Base-by-base conservation (phyloP, 1,140 invertebrate genomes). In the Aphelenchoides avenae region DNA sequence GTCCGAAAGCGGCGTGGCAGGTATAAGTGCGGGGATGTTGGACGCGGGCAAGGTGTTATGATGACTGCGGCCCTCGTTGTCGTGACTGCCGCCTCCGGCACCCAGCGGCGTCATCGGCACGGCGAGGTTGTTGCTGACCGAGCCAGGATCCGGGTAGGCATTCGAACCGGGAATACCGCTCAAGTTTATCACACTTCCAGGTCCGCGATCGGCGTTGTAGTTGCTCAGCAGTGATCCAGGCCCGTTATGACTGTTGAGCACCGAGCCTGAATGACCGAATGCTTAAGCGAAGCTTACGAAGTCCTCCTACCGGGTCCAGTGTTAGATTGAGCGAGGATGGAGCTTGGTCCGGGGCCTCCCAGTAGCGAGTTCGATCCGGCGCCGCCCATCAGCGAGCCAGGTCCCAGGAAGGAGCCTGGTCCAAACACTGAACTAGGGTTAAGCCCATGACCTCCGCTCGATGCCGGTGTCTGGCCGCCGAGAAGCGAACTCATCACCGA, bases 21-120 rank as follows among this genome's bases (percentile, higher is more conserved):
- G 65, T 18, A 66, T 69, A 27, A 53, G 39, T 5, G 54, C n/a
- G 2, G 63, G 66, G 33, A 66, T 66, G 40, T 66, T 66, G 24
- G 65, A 67, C 5, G 51, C 18, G 4, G 52, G 61, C 27, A 54
- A 37, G 11, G 29, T 33, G 24, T 30, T 27, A 24, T 41, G 60
- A 42, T 39, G 29, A n/a, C n/a, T n/a, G n/a, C n/a, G n/a, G n/a
- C n/a, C n/a, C 37, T 18, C 33, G 47, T 15, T 30, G 52, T 30
- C 11, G 26, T 51, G n/a, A 31, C 39, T 29, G 51, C 57, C 64
- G 18, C 29, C 66, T 15, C 55, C 53, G 26, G 47, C 43, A n/a
- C n/a, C n/a, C 22, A 67, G 42, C 29, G 65, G 65, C 37, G 65
- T 67, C 65, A 67, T 67, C 20, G 65, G 65, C 7, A 67, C 62